Base-by-base conservation (phyloP, 2,888 invertebrate species). In the Clivina fossor region DNA sequence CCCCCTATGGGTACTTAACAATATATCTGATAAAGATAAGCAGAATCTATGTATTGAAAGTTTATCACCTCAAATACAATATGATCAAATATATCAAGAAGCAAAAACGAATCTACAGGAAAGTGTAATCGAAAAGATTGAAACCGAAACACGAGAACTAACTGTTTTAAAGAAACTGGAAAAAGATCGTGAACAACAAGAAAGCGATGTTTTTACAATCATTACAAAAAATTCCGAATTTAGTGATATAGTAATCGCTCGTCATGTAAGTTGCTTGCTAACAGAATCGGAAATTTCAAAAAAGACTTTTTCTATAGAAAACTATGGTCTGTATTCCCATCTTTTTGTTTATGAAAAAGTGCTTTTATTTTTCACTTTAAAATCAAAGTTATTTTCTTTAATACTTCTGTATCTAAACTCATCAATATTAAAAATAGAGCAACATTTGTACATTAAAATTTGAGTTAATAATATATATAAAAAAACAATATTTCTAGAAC, bases 31-130 rank as follows among this genome's bases (percentile, higher is more conserved):
- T 13, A 11, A 43, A 11, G n/a, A n/a, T n/a, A 44, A 4, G 8
- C 24, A 9, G 43, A 43, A 35, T 16, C 44, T 11, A 35, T 44
- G 9, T 16, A 5, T 11, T 13, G 43, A 43, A 19, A 43, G 15
- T 1, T 11, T 43, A 16, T 32, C 53, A 18, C 8, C 11, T 5
- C 19, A 26, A 20, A 19, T 44, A 35, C 3, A 53, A 37, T 16
- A 24, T 13, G 13, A 28, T 28, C 4, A 16, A 16, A 19, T 44
- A 2, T 53, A 16, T 35, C 20, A 26, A 22, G 24, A 22, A 18
- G 43, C 44, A 9, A 20, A 16, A 11, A 13, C n/a, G n/a, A 11
- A 16, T 33, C 18, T 53, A 44, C 1, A 16, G 2, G 16, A 53
- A 8, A 44, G 37, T 37, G n/a, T 44, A 11, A 26, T 18, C 7